Evolutionary conservation across 2,888 invertebrate species (phyloP), one percentile per base, ranked within the genome.

Genomic region (Microctonus brassicae): DNA sequence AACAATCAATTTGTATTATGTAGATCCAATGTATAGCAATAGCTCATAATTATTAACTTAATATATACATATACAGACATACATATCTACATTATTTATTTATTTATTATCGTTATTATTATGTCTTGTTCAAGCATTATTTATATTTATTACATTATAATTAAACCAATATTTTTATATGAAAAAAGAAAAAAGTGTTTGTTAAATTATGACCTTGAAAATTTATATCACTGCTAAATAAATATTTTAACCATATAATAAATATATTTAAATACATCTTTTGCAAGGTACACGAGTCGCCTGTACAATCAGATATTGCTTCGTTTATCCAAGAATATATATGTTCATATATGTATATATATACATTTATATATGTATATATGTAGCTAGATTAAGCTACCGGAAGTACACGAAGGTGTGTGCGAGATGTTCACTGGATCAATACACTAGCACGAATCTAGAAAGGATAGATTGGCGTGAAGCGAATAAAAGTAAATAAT

Each of bases 371-470:
- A 76, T 74, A n/a, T n/a, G n/a, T n/a, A n/a, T n/a, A n/a, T n/a
- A n/a, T n/a, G n/a, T n/a, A n/a, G n/a, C n/a, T 76, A 78, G 75
- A 73, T 75, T 76, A 72, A 71, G 73, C 76, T 78, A 80, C 73
- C 76, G 68, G 53, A 42, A 69, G 34, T 47, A n/a, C 57, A 65
- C 68, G 13, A 65, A 53, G 69, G 53, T 58, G 61, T 57, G 60
- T 20, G 57, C 17, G n/a, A 47, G 34, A 72, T 70, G 61, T 60
- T 70, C 53, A 52, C 22, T 62, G 62, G 70, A 70, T 70, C 70
- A 70, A 70, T 70, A 70, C 64, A 63, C 36, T 26, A 24, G 13
- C 33, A 26, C 53, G 34, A 58, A 34, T 52, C 60, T 60, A 60
- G 60, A 61, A 70, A 65, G 63, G 70, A 70, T 70, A 61, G 62